phyloP scores from a whole-genome alignment of 2,797 vertebrate genomes.

The Rhynchotus rufescens region DNA sequence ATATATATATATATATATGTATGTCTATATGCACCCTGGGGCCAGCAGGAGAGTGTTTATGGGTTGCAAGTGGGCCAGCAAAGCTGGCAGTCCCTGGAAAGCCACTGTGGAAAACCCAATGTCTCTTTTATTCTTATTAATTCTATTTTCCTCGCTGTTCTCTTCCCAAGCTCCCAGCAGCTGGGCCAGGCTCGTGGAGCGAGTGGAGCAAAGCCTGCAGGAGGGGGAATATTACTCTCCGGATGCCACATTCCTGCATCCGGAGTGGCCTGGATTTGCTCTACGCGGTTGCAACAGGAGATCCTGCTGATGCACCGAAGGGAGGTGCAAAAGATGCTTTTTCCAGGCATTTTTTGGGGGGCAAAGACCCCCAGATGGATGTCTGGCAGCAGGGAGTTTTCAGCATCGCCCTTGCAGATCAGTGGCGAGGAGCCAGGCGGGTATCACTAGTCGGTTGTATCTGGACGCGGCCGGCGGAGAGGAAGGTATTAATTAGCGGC shows the following conservation, averaged over 20 bases:
- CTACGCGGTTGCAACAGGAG: background rate
- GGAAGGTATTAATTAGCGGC: constrained; percentile 74
- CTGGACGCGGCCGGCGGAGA: constrained; percentile 26
- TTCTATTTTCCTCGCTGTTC: background rate
- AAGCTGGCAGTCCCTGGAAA: background rate
- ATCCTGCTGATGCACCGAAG: background rate
- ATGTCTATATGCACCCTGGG: background rate
- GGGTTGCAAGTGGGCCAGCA: background rate
- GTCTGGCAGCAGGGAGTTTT: background rate
- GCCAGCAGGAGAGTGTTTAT: background rate
- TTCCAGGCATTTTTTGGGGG: too few species aligned
- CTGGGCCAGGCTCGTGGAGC: background rate
- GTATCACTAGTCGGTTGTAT: background rate
- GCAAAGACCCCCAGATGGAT: rapidly evolving
- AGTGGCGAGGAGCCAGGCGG: background rate
- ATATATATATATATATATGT: background rate
- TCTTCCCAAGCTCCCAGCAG: background rate
- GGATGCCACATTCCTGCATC: rapidly evolving
- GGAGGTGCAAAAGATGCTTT: background rate
- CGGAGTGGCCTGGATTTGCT: background rate
- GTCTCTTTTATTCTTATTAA: background rate
- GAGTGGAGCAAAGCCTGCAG: background rate
- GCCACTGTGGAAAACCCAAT: background rate
- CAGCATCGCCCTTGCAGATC: rapidly evolving
- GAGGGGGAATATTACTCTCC: background rate